Percentiles rank a stretch among this genome's conserved stretches.
These are phyloP conservation scores for Engystomops pustulosus DNA, from an alignment of 2,113 vertebrate species.

Conservation along the genomic window DNA sequence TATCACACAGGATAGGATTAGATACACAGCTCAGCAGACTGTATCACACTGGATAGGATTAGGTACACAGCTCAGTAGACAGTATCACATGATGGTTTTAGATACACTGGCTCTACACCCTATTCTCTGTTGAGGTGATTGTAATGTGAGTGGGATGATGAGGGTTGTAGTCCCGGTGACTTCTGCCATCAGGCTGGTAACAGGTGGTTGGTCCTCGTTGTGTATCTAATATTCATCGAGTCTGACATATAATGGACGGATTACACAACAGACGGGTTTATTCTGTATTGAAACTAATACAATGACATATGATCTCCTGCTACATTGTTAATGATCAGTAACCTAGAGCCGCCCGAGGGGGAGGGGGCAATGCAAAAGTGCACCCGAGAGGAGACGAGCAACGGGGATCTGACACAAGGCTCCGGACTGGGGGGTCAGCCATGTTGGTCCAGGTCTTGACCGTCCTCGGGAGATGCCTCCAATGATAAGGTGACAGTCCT, in stretches of 20 bases:
- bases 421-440: no score
- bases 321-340: conserved; percentile 56
- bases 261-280: not conserved
- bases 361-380: not conserved
- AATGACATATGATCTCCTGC: conserved; percentile 42
- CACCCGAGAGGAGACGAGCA: not conserved
- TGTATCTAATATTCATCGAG: conserved; percentile 9
- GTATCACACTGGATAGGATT: no score
- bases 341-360: not conserved
- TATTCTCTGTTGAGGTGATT: not conserved
- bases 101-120: not conserved
- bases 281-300: conserved; percentile 30
- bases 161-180: not conserved
- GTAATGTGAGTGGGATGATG: not conserved
- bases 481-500: no score
- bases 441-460: not conserved
- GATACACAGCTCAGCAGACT: no score
- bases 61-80: conserved; percentile 4
- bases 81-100: not conserved
- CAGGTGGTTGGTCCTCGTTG: not conserved
- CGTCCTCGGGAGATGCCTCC: not conserved
- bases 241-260: not conserved
- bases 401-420: no score
- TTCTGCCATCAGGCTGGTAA: not conserved
- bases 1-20: no score